phyloP scores from a whole-genome alignment of 2,888 invertebrate genomes.

The Perdita meconis region DNA sequence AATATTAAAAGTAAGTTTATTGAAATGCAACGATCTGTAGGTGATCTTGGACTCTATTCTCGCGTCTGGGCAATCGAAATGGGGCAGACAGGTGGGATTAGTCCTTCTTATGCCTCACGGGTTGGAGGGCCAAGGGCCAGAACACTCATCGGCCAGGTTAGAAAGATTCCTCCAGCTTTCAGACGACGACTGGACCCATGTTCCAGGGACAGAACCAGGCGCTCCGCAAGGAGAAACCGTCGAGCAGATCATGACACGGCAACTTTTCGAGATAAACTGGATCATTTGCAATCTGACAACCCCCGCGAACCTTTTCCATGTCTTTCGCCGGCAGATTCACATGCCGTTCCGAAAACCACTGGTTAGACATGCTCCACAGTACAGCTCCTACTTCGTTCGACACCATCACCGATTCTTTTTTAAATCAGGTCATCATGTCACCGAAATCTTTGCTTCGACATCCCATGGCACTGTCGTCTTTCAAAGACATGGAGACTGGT shows the following conservation, averaged over 20 bases:
- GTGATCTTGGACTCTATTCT: conserved; percentile 88
- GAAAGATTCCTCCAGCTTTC: conserved; percentile 90
- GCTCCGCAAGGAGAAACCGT: conserved; percentile 82
- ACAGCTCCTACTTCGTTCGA: not conserved
- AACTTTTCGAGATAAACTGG: conserved; percentile 90
- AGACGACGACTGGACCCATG: conserved; percentile 88
- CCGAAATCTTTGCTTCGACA: conserved; percentile 92
- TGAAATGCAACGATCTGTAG: conserved; percentile 71
- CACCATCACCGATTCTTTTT: not conserved
- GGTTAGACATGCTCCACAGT: conserved; percentile 79
- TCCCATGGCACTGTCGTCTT: conserved; percentile 89
- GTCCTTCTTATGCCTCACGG: conserved; percentile 93
- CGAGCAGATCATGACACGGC: conserved; percentile 86
- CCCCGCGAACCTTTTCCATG: conserved; percentile 92
- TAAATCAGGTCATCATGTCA: conserved; percentile 86
- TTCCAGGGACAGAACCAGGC: conserved; percentile 87
- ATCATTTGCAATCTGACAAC: conserved; percentile 89
- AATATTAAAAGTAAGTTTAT: not conserved
- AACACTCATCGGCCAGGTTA: conserved; percentile 88
- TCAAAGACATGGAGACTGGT: conserved; percentile 88
- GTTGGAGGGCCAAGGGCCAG: conserved; percentile 91
- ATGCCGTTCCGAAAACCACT: conserved; percentile 93
- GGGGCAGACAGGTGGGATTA: conserved; percentile 92
- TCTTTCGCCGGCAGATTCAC: conserved; percentile 90
- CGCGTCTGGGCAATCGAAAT: conserved; percentile 91